Base-by-base conservation (phyloP, 2,113 vertebrate species). In the Jaculus jaculus region DNA sequence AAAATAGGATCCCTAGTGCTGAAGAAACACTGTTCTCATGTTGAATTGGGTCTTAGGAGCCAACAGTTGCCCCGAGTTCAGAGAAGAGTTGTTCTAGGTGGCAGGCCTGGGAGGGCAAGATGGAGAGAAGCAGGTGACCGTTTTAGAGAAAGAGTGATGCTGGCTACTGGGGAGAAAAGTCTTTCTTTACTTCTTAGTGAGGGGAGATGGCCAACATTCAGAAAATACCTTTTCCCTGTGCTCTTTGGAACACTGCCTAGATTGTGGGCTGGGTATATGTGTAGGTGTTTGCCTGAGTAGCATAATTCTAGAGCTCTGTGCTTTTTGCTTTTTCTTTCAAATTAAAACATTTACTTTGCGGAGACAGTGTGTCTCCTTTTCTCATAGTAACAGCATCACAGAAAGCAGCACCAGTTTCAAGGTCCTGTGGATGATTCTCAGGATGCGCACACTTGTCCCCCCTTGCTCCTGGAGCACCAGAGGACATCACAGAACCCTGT, bases 361-460 rank as follows among this genome's bases (percentile, higher is more conserved):
- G 63, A 96, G 69, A 95, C 65, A 93, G 87, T 96, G 39, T 82
- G 73, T 95, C 63, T 96, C 86, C 61, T 84, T 87, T 83, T 28
- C 65, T 23, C 32, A 54, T 20, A 75, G 78, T 21, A 58, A 61
- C 32, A 51, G 12, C 7, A 58, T 34, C 58, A 69, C 0, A 16
- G 39, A 58, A 3, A 15, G 58, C 15, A 77, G 65, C 32, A 81
- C 73, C 11, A 5, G 20, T 60, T 74, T 61, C 51, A 12, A 9
- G 11, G 58, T n/a, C 60, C 81, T 78, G 65, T 12, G 54, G 80
- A 47, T 80, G 66, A 78, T 34, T 87, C 26, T 60, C 73, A 0
- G 0, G 78, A 71, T n/a, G 32, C 47, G 39, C 65, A 10, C 69
- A 60, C 87, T 89, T 84, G 7, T 47, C 42, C 47, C 28, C 83